These are phyloP conservation scores for Phalloptychus januarius DNA, from an alignment of 2,797 vertebrate species.

Conservation along the genomic window DNA sequence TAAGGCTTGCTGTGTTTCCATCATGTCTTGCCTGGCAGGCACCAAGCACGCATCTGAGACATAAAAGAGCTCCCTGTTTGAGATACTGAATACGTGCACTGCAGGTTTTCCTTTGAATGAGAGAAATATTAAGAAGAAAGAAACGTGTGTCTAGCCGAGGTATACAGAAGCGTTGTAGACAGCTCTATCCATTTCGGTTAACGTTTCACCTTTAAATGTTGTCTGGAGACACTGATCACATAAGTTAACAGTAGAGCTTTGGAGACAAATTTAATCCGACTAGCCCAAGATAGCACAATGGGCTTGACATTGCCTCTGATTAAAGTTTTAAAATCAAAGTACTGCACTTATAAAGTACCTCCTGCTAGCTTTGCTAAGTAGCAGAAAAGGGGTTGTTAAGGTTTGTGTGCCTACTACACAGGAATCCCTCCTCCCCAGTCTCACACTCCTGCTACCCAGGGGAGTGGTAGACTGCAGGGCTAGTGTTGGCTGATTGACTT, in stretches of 20 bases:
- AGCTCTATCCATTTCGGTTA: not conserved
- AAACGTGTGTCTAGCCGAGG: constrained; percentile 15
- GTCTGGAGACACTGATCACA: not conserved
- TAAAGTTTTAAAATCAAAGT: constrained; percentile 46
- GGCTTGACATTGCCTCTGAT: constrained; percentile 42
- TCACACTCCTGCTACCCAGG: constrained; percentile 64
- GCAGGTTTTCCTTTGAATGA: constrained; percentile 50
- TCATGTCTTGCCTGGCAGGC: constrained; percentile 61
- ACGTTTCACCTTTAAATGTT: not conserved
- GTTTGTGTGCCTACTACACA: constrained; percentile 66
- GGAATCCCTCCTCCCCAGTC: constrained; percentile 66
- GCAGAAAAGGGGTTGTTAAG: constrained; percentile 78
- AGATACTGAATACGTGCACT: constrained; percentile 58
- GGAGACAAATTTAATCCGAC: constrained; percentile 20
- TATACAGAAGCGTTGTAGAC: not conserved
- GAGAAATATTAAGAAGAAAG: constrained; percentile 10
- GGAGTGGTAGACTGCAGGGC: constrained; percentile 68
- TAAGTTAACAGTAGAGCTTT: constrained; percentile 19
- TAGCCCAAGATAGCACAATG: constrained; percentile 31
- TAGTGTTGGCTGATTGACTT: constrained; percentile 77
- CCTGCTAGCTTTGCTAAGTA: constrained; percentile 72
- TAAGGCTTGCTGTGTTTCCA: constrained; percentile 32
- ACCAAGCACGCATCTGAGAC: constrained; percentile 53
- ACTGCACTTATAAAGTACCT: constrained; percentile 24
- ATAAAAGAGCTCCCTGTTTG: constrained; percentile 54